phyloP scores from a whole-genome alignment of 2,113 vertebrate genomes.

The Lonchura striata region DNA sequence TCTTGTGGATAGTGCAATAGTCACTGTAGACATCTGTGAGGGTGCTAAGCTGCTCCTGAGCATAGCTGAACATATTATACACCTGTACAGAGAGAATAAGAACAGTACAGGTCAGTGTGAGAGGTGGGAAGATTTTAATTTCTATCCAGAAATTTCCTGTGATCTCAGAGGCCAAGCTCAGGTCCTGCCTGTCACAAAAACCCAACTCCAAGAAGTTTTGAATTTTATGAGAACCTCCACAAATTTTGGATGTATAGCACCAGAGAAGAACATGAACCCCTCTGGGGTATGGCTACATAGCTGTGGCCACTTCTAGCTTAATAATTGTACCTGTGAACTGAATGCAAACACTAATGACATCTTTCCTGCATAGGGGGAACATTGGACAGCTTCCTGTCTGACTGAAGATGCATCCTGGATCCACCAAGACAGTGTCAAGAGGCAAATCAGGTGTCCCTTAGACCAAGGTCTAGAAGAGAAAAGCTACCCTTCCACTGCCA shows the following conservation, averaged over 20 bases:
- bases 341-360: not conserved
- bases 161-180: accelerated
- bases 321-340: not conserved
- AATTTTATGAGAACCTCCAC: not conserved
- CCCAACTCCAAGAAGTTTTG: not conserved
- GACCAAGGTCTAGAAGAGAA: not conserved
- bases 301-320: not conserved
- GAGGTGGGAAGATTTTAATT: not conserved
- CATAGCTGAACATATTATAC: constrained; percentile 39
- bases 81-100: constrained; percentile 5
- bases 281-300: not conserved
- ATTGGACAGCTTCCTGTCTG: not conserved
- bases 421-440: not conserved
- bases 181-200: not conserved
- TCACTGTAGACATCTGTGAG: constrained; percentile 48
- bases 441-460: not conserved
- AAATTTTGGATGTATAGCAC: not conserved
- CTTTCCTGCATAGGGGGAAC: not conserved
- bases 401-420: not conserved
- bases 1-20: constrained; percentile 4
- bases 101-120: not conserved
- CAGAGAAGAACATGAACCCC: not conserved
- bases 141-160: not conserved
- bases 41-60: not conserved
- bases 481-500: not conserved